Evolutionary conservation across 1,140 invertebrate species (phyloP).

Genomic region (Drosophila pseudoananassae): DNA sequence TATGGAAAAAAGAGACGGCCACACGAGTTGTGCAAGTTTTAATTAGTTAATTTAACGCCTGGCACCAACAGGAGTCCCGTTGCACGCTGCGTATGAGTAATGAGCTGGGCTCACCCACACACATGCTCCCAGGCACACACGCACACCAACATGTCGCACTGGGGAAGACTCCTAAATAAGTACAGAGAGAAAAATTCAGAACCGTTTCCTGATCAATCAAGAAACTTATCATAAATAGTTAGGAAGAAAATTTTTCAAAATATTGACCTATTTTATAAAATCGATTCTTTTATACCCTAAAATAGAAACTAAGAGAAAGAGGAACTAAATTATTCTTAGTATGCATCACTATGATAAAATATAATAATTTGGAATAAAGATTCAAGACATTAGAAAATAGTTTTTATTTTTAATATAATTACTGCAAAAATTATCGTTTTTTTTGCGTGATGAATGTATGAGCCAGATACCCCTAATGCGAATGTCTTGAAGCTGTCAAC

Average conservation of each 20-base stretch:
- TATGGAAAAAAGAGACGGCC: constrained; percentile 20
- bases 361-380: too few relatives aligned
- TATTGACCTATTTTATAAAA: too few relatives aligned
- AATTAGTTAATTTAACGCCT: constrained; percentile 81
- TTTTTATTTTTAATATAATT: neutral
- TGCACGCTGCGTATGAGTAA: constrained; percentile 72
- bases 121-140: constrained; percentile 16
- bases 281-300: too few relatives aligned
- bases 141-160: constrained; percentile 13
- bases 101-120: constrained; percentile 42
- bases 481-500: constrained; percentile 68
- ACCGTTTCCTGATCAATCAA: too few relatives aligned
- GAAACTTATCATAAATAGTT: too few relatives aligned
- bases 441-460: constrained; percentile 8
- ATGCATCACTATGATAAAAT: too few relatives aligned
- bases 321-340: too few relatives aligned
- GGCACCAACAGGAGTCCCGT: constrained; percentile 61
- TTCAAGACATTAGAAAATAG: too few relatives aligned
- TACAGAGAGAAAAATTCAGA: constrained; percentile 8
- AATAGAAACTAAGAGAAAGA: too few relatives aligned
- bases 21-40: constrained; percentile 70
- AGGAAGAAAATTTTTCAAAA: too few relatives aligned
- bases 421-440: neutral
- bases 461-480: constrained; percentile 40
- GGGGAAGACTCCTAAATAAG: constrained; percentile 24